Base-by-base conservation (phyloP, 2,113 vertebrate genomes). In the Xiphorhynchus elegans region DNA sequence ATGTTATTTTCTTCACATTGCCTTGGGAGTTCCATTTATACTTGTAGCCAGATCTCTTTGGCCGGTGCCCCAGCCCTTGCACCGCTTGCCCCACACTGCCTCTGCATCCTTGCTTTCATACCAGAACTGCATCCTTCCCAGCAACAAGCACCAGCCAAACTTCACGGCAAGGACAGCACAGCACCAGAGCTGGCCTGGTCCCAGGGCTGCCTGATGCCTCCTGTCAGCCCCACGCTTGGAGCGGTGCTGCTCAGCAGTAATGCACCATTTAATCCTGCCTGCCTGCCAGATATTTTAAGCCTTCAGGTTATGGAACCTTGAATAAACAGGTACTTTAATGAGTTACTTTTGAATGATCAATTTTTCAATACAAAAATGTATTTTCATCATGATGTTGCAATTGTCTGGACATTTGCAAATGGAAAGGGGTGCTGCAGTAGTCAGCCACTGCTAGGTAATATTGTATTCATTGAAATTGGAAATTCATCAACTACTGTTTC, bases 61-160 rank as follows among this genome's bases (percentile, higher is more conserved):
- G 46, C 37, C 2, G 1, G 7, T 0, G 0, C 4, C 55, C 11
- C 50, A 70, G 2, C 5, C 7, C 10, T 50, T n/a, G 28, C 20
- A 44, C 24, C 20, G 26, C 11, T 55, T 7, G 0, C 16, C 63
- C 25, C 33, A 23, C 1, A 1, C 14, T 2, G 0, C 49, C 33
- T 11, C 24, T 76, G 44, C 1, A 1, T 10, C 9, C 24, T 29
- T n/a, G 15, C 20, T 59, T 37, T 49, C 6, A 3, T 7, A 17
- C 0, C 1, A 64, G 31, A 42, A 13, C 29, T 9, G 9, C 7
- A 8, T 33, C 67, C 28, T 66, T 37, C 64, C 47, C 47, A n/a
- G 15, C 49, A 18, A n/a, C 55, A 33, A 74, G 82, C 49, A 4
- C 7, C 20, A 47, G 49, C 6, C 19, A 62, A 58, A 26, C n/a